Conservation (phyloP, 2,888 invertebrate species). For the Lumbricus terrestris region DNA sequence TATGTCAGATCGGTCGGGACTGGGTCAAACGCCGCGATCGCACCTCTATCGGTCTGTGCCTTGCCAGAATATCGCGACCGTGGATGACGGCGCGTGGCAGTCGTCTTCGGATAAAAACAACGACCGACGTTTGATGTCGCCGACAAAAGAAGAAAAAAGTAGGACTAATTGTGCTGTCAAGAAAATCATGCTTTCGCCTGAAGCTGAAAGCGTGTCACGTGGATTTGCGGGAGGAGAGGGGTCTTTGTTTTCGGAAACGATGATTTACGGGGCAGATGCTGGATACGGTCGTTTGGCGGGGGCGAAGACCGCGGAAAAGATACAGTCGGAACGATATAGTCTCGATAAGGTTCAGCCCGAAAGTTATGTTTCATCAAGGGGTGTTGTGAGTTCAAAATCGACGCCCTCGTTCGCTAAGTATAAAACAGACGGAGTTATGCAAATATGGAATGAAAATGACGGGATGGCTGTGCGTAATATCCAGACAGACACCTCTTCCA, state of each 20-base stretch:
- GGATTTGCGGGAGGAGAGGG: background rate
- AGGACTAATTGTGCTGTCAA: background rate
- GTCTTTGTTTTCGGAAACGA: background rate
- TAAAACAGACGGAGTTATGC: background rate
- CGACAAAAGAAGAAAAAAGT: constrained; percentile 3
- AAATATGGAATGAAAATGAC: background rate
- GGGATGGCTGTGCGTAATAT: background rate
- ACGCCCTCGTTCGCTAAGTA: background rate
- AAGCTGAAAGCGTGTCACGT: background rate
- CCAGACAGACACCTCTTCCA: background rate
- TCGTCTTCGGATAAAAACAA: background rate
- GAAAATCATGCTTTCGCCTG: background rate
- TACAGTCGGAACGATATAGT: background rate
- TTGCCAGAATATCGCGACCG: background rate
- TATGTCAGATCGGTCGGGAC: background rate
- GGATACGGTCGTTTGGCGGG: background rate
- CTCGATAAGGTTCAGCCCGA: background rate
- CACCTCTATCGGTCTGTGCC: background rate
- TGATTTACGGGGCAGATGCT: background rate
- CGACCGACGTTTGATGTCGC: background rate
- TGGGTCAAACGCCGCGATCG: background rate
- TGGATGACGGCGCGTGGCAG: background rate
- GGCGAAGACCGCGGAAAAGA: background rate
- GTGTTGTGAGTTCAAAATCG: background rate
- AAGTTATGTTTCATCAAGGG: background rate